Base-by-base conservation (phyloP, 2,888 invertebrate genomes). In the Phymatocera aterrima region DNA sequence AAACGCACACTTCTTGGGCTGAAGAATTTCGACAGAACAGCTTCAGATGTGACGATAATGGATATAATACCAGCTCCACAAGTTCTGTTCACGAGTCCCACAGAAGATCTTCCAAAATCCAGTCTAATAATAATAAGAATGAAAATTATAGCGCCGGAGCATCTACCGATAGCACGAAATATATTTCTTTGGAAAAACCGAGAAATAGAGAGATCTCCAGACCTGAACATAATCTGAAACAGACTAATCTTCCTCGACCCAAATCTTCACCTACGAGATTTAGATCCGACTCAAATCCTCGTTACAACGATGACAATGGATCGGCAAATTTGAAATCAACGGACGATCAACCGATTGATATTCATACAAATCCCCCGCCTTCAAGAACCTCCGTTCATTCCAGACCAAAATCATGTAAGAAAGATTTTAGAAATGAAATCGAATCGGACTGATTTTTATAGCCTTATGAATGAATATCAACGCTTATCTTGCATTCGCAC, bases 81-180 rank as follows among this genome's bases (percentile, higher is more conserved):
- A 75, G 57, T 60, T 75, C 40, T 10, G 21, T 75, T 8, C 18
- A 75, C n/a, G 75, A 75, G 60, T 75, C 75, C 18, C 40, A 75
- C 4, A 18, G 28, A 3, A 37, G 60, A 28, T 60, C 31, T n/a
- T n/a, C n/a, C n/a, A n/a, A n/a, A 10, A 37, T 57, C 5, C 18
- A 21, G 12, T 15, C 4, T 3, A 31, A 18, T 28, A 24, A 15
- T 6, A 60, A 68, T 43, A 43, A 46, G 8, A 48, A 28, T 43
- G 43, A 46, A 6, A 68, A 72, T 34, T 51, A 72, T 54, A 51
- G 37, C 43, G 24, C 24, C 8, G 77, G 78, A 37, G 65, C 51
- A n/a, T 80, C 77, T 8, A 77, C 79, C 0, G 70, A 79, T 10
- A 78, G 78, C 60, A 78, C 80, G 2, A 80, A 68, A 28, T 64